These are phyloP conservation scores for Crenuchus spilurus DNA, from an alignment of 2,797 vertebrate genomes.

Conservation along the genomic window DNA sequence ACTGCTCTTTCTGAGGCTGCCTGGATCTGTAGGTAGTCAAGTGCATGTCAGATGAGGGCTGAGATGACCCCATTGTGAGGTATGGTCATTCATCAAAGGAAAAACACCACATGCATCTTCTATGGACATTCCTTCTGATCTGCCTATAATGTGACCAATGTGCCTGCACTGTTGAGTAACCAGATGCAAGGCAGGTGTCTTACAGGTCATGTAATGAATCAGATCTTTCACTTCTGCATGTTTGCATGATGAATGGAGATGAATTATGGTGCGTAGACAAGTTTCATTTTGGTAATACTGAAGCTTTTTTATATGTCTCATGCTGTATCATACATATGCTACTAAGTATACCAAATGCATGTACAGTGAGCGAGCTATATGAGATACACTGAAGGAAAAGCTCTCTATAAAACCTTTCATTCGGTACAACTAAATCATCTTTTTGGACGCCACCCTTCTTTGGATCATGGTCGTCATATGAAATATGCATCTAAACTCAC, in stretches of 20 bases:
- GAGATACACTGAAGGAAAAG: too few relatives aligned
- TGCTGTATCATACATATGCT: too few relatives aligned
- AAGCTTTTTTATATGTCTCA: too few relatives aligned
- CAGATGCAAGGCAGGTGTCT: neutral
- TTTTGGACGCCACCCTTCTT: too few relatives aligned
- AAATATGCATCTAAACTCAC: too few relatives aligned
- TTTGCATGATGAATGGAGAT: neutral
- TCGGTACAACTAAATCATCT: too few relatives aligned
- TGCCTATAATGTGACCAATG: neutral
- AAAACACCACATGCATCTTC: neutral
- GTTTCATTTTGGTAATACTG: too few relatives aligned
- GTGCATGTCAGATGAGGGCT: neutral
- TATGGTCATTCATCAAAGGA: conserved; percentile 2
- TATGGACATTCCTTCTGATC: neutral
- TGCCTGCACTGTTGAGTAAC: neutral
- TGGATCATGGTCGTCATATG: too few relatives aligned
- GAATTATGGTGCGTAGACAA: too few relatives aligned
- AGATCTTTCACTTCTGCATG: neutral
- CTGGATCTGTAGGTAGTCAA: neutral
- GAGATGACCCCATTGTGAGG: neutral
- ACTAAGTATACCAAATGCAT: too few relatives aligned
- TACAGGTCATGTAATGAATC: neutral
- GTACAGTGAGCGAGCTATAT: too few relatives aligned
- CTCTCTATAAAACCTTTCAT: too few relatives aligned
- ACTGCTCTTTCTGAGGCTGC: neutral